phyloP scores from a whole-genome alignment of 2,113 vertebrate genomes.

The Raja brachyura region DNA sequence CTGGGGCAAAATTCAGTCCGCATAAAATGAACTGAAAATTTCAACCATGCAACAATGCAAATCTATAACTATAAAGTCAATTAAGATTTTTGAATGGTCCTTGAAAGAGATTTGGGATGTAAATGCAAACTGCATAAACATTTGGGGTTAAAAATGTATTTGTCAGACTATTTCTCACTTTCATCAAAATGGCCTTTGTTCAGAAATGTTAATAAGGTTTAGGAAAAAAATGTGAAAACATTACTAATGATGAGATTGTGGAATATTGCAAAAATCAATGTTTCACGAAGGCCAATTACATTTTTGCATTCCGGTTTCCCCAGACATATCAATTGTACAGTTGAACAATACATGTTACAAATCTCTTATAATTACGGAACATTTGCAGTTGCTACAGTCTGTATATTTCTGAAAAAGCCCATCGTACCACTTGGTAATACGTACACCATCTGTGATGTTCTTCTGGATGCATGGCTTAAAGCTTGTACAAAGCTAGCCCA shows the following conservation, averaged over 20 bases:
- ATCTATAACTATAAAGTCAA: background rate
- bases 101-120: background rate
- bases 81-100: background rate
- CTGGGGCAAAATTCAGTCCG: background rate
- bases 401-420: background rate
- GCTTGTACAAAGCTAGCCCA: background rate
- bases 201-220: background rate
- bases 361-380: background rate
- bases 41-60: background rate
- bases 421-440: background rate
- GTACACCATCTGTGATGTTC: constrained; percentile 22
- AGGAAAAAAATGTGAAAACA: background rate
- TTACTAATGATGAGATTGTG: background rate
- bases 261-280: background rate
- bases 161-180: background rate
- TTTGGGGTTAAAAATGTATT: background rate
- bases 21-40: background rate
- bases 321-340: background rate
- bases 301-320: constrained; percentile 23
- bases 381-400: background rate
- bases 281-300: background rate
- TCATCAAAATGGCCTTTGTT: background rate
- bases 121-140: background rate
- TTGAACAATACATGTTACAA: background rate
- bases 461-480: background rate